phyloP scores from a whole-genome alignment of 2,113 vertebrate species.

The Rhinolophus sinicus region DNA sequence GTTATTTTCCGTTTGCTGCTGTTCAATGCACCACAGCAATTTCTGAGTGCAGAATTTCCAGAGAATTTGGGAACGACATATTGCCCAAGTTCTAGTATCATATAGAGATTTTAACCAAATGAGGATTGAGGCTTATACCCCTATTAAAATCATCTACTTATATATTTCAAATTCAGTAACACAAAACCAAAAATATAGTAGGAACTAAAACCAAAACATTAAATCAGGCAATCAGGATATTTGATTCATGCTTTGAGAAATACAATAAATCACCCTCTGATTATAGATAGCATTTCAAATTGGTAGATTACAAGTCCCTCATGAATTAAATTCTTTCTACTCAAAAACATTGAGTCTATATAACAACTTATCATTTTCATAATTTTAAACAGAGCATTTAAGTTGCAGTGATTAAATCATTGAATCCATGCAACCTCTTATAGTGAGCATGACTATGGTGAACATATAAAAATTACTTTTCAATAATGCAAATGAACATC shows the following conservation, averaged over 20 bases:
- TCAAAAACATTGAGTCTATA: slow-evolving; percentile 59
- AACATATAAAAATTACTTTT: slow-evolving; percentile 76
- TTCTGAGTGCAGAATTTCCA: background rate
- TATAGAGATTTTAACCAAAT: slow-evolving; percentile 47
- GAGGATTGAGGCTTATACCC: slow-evolving; percentile 44
- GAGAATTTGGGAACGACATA: background rate
- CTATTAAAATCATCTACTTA: slow-evolving; percentile 64
- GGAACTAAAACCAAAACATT: slow-evolving; percentile 59
- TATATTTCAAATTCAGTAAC: slow-evolving; percentile 46
- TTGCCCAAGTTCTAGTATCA: background rate
- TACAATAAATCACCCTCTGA: slow-evolving; percentile 60
- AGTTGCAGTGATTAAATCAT: slow-evolving; percentile 36
- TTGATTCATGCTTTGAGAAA: slow-evolving; percentile 66
- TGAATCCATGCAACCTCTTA: slow-evolving; percentile 57
- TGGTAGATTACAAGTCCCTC: slow-evolving; percentile 10
- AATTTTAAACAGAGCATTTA: slow-evolving; percentile 74
- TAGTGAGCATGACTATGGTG: slow-evolving; percentile 70
- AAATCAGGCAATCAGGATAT: slow-evolving; percentile 53
- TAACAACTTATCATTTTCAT: slow-evolving; percentile 67
- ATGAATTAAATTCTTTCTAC: slow-evolving; percentile 60
- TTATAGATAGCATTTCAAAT: slow-evolving; percentile 64
- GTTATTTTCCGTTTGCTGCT: background rate
- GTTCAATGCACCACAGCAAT: background rate
- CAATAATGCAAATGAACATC: slow-evolving; percentile 75
- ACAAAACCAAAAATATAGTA: background rate